A percentile compares a stretch with the other conserved stretches of the same genome.
phyloP scores from a whole-genome alignment of 2,797 vertebrate genomes.

The Fundulus diaphanus region DNA sequence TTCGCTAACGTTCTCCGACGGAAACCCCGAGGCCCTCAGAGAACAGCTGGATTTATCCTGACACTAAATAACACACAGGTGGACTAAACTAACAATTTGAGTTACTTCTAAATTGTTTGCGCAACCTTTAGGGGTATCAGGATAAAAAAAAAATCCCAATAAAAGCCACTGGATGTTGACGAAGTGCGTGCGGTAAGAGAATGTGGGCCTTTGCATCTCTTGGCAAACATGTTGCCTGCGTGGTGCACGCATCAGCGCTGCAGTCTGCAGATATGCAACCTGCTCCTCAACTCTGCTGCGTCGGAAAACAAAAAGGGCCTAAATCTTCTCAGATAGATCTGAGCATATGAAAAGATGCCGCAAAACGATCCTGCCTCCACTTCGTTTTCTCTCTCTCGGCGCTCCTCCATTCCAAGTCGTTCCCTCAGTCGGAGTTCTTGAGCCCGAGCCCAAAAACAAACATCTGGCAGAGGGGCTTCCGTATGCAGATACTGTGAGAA shows the following conservation, averaged over 20 bases:
- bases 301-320: conserved; percentile 75
- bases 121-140: not conserved
- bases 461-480: conserved; percentile 77
- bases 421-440: conserved; percentile 78
- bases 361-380: conserved; percentile 54
- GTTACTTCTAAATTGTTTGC: not conserved
- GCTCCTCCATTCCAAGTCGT: conserved; percentile 54
- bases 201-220: conserved; percentile 55
- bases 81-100: not conserved
- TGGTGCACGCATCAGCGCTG: conserved; percentile 63
- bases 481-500: conserved; percentile 79
- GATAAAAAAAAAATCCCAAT: not conserved
- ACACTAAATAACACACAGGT: too few species aligned
- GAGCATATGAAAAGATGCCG: conserved; percentile 65
- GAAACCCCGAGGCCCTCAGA: not conserved
- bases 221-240: conserved; percentile 62
- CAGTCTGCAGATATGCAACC: conserved; percentile 76
- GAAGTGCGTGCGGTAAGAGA: conserved; percentile 60
- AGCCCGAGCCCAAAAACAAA: conserved; percentile 83
- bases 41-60: too few species aligned
- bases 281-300: conserved; percentile 65
- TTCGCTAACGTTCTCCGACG: not conserved
- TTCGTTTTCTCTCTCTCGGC: conserved; percentile 30
- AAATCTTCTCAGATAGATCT: conserved; percentile 77
- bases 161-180: conserved; percentile 2